These are phyloP conservation scores for Nothocercus julius DNA, from an alignment of 2,113 vertebrate genomes.

Conservation along the genomic window DNA sequence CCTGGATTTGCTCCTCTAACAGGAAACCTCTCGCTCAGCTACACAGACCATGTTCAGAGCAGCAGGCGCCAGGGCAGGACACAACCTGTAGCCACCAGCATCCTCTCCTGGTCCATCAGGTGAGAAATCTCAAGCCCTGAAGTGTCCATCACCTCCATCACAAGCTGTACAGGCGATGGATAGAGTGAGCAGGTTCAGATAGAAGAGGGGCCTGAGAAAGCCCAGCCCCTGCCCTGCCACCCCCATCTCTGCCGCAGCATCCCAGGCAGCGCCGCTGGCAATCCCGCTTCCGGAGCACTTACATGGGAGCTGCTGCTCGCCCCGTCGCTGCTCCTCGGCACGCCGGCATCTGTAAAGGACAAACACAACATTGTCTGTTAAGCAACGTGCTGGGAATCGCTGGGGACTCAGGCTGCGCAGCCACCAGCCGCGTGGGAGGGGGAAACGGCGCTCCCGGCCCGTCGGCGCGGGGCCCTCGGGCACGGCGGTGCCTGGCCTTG, in stretches of 20 bases:
- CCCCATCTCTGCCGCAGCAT: neutral
- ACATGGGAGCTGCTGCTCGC: neutral
- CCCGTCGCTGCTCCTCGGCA: neutral
- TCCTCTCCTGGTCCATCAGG: neutral
- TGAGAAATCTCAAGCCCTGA: too few species aligned
- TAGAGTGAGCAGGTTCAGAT: too few species aligned
- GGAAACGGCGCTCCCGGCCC: too few species aligned
- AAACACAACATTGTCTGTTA: fast-evolving
- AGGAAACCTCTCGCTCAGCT: neutral
- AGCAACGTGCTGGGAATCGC: fast-evolving
- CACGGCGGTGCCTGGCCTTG: neutral
- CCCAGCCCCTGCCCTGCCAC: neutral
- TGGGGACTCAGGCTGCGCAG: fast-evolving
- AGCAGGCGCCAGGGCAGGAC: neutral
- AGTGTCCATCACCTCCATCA: neutral
- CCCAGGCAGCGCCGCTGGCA: neutral
- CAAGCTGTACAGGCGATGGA: neutral
- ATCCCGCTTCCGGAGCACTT: neutral
- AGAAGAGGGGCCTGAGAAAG: neutral
- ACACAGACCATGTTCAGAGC: neutral
- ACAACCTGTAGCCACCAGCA: too few species aligned
- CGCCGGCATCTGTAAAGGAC: neutral
- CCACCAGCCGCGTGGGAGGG: neutral
- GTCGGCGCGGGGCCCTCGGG: neutral
- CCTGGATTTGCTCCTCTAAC: too few species aligned